Evolutionary conservation across 2,797 vertebrate species (phyloP), one percentile per base, ranked within the genome.

Genomic region (Acipenser transmontanus): DNA sequence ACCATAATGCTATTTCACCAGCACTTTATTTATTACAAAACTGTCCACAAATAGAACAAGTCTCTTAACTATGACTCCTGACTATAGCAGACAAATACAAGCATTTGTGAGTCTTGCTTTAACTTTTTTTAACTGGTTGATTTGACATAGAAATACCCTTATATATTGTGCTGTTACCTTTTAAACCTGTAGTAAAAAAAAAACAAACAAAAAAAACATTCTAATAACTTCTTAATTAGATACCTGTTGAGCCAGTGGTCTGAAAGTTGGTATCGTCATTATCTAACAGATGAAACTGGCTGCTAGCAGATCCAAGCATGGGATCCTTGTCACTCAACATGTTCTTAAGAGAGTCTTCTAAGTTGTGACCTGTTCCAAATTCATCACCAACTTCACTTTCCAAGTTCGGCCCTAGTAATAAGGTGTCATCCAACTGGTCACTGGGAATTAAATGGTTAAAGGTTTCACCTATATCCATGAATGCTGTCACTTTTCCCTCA

Each of bases 241-340:
- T 93, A 98, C 96, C 94, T 93, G 94, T 85, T 82, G 94, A 86
- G 79, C 86, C 89, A 83, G 93, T 82, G 79, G 94, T 90, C 77
- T 92, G 93, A 87, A 95, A 95, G 90, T 92, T 88, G 74, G 93
- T 69, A 70, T 95, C 94, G 83, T 95, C 94, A 78, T 89, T 95
- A 86, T 98, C 96, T 90, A 96, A 88, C 78, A 96, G 92, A 88
- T 93, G 95, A 88, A 96, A 99, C 86, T 97, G 96, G 82, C 94
- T 82, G 87, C 93, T 96, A 85, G 96, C 93, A 87, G 95, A 97
- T 84, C 96, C 97, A 90, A 99, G 94, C 97, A 99, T 99, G 77
- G 97, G 97, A 91, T 99, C 97, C 90, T 98, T 99, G 91, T 99
- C 96, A 89, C 97, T 98, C 82, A 99, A 94, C 97, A 99, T 99